Percentiles rank a stretch among this genome's conserved stretches.
These are phyloP conservation scores for Sus cebifrons DNA, from an alignment of 2,797 vertebrate species.

Conservation along the genomic window DNA sequence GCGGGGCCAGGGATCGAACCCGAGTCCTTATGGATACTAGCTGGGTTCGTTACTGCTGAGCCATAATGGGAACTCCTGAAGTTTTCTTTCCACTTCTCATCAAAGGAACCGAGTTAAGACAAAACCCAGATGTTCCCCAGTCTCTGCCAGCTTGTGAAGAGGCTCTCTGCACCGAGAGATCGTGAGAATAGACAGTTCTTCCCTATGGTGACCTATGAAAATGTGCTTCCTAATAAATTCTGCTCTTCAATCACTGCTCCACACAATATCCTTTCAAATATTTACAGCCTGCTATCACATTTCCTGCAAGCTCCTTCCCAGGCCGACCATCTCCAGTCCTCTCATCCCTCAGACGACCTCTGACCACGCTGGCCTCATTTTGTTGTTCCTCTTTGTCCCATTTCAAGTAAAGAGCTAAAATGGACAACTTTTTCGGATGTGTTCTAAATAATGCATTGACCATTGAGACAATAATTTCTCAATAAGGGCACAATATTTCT, in stretches of 20 bases:
- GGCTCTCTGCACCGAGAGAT: neutral
- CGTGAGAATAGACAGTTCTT: neutral
- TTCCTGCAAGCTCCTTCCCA: neutral
- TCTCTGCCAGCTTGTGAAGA: neutral
- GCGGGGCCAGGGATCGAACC: no score
- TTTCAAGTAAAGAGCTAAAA: slow-evolving; percentile 4
- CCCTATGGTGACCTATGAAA: neutral
- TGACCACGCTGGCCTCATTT: neutral
- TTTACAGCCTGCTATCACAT: neutral
- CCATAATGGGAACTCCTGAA: no score
- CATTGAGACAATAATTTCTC: neutral
- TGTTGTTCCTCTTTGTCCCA: neutral
- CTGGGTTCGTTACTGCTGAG: no score
- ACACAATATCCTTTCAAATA: neutral
- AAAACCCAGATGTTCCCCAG: neutral
- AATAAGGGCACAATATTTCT: slow-evolving; percentile 44
- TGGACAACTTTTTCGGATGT: neutral
- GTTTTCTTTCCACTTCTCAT: neutral
- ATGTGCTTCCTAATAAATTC: slow-evolving; percentile 23
- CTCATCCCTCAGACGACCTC: neutral
- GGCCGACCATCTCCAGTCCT: neutral
- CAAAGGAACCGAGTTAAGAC: neutral
- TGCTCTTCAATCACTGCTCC: neutral
- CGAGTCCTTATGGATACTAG: no score
- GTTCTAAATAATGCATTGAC: neutral